Evolutionary conservation across 2,888 invertebrate genomes (phyloP).

Genomic region (Chloroclystis v-ata): DNA sequence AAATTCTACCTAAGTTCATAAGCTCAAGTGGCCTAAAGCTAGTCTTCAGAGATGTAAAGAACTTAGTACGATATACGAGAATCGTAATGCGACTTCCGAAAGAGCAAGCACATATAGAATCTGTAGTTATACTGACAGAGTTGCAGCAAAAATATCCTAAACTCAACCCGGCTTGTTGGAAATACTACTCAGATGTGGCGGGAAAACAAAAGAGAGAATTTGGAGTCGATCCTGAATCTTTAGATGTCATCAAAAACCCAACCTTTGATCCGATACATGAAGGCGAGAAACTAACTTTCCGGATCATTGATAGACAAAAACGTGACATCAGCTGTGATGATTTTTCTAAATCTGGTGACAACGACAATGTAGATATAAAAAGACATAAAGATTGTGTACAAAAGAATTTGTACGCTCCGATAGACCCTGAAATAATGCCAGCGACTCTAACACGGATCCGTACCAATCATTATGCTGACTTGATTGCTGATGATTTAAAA

Average conservation of each 20-base stretch:
- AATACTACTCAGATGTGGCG: conserved; percentile 64
- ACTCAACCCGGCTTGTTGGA: conserved; percentile 65
- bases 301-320: conserved; percentile 64
- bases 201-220: conserved; percentile 70
- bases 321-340: conserved; percentile 54
- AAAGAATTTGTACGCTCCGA: conserved; percentile 51
- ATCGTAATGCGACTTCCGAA: conserved; percentile 59
- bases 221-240: conserved; percentile 63
- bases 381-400: conserved; percentile 40
- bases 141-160: conserved; percentile 50
- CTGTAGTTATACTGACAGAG: conserved; percentile 50
- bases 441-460: conserved; percentile 52
- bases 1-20: conserved; percentile 59
- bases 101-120: conserved; percentile 57
- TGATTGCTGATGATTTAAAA: conserved; percentile 63
- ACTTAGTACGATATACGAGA: conserved; percentile 60
- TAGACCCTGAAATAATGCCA: conserved; percentile 51
- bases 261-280: conserved; percentile 56
- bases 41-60: conserved; percentile 54
- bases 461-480: conserved; percentile 59
- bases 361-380: conserved; percentile 33
- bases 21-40: conserved; percentile 61
- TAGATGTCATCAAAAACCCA: conserved; percentile 57
- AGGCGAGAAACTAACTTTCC: conserved; percentile 50
- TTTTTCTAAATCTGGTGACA: conserved; percentile 31